Evolutionary conservation across 2,113 vertebrate genomes (phyloP).

Genomic region (Pelodiscus sinensis): DNA sequence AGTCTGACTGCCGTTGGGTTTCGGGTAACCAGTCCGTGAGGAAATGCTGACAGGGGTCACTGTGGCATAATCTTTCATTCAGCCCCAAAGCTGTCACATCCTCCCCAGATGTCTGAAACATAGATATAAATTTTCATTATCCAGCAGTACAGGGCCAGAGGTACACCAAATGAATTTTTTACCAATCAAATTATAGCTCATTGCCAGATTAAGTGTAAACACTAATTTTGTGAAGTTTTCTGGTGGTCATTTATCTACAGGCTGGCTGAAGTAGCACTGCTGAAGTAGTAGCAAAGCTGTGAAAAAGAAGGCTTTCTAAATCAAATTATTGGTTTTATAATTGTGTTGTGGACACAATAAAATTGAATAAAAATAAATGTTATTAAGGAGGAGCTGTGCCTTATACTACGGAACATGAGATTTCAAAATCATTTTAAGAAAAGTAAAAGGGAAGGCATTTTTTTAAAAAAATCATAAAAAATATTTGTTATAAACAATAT

Average conservation of each 20-base stretch:
- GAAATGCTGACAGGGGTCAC: constrained; percentile 90
- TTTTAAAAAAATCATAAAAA: constrained; percentile 12
- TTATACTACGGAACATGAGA: constrained; percentile 65
- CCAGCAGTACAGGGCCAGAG: constrained; percentile 87
- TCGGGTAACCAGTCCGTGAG: constrained; percentile 85
- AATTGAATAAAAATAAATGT: constrained; percentile 80
- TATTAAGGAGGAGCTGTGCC: constrained; percentile 74
- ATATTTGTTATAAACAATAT: neutral
- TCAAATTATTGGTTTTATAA: constrained; percentile 83
- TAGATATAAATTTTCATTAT: constrained; percentile 92
- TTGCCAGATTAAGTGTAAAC: constrained; percentile 87
- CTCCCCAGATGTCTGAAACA: constrained; percentile 87
- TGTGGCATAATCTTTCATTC: constrained; percentile 90
- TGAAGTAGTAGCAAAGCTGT: constrained; percentile 64
- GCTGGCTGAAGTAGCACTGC: constrained; percentile 68
- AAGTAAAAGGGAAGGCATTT: constrained; percentile 65
- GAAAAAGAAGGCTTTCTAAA: constrained; percentile 75
- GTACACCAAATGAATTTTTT: constrained; percentile 90
- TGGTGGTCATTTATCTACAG: constrained; percentile 87
- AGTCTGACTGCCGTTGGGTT: constrained; percentile 82
- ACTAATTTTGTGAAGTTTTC: constrained; percentile 89
- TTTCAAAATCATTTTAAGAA: constrained; percentile 52
- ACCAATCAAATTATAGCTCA: constrained; percentile 88
- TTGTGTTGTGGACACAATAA: constrained; percentile 76
- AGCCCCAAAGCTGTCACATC: constrained; percentile 89